Evolutionary conservation across 2,113 vertebrate species (phyloP), one percentile per base, ranked within the genome.

Genomic region (Microcebus lehilahytsara): DNA sequence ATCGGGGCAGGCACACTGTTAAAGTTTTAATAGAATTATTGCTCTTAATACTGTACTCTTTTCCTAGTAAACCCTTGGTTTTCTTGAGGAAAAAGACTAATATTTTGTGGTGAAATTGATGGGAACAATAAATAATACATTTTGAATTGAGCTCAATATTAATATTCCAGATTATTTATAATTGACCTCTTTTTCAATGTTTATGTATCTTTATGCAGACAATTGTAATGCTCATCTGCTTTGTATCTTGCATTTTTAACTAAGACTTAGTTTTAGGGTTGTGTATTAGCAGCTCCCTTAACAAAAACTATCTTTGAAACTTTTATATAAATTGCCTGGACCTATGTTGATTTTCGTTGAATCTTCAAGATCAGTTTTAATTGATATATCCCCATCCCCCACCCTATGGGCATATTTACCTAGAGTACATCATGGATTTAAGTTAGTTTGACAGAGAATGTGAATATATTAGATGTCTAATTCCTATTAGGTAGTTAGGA

Each of bases 281-380:
- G n/a, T 62, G 3, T 11, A 6, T 51, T 60, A 56, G 69, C 58
- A 74, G 34, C 72, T 78, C 14, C 12, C 32, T 72, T 69, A 64
- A 80, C 23, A 75, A 93, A 96, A 72, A 49, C 74, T 97, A 67
- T 92, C 96, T 97, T 98, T 98, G 96, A 97, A 95, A 94, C 93
- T 97, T 98, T 96, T 96, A 91, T 96, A 80, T 97, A 98, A 97
- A 94, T 92, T 20, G 67, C 97, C 92, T 97, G 96, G 95, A 58
- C 25, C 37, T 87, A 8, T 74, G 25, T 89, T 97, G 94, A 93
- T 98, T 98, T 97, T 97, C 96, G 98, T 98, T 32, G 30, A 69
- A n/a, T 91, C 46, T 78, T 78, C 93, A 98, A 69, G 67, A 8
- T 96, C 93, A 96, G 64, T 98, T 98, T 96, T 97, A 67, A 93